phyloP scores from a whole-genome alignment of 1,140 invertebrate genomes.

The Pseudobourletiella spinata region DNA sequence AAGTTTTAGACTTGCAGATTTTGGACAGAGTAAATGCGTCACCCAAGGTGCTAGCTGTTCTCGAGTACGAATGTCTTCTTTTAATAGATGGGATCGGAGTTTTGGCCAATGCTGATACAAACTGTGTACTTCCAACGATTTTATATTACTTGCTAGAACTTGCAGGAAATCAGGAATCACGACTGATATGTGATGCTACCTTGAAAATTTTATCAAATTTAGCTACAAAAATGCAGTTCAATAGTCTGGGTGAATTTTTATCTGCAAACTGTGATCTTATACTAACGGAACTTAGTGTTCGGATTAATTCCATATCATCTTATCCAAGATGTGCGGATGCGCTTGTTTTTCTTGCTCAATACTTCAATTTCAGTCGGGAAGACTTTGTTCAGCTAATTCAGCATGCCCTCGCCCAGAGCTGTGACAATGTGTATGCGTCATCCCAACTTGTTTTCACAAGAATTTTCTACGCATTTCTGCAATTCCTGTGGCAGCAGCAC shows the following conservation, averaged over 20 bases:
- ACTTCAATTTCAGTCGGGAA: constrained; percentile 30
- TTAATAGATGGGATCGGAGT: constrained; percentile 21
- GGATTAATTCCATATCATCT: constrained; percentile 11
- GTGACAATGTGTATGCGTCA: constrained; percentile 14
- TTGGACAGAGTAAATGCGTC: not conserved
- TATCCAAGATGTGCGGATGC: constrained; percentile 22
- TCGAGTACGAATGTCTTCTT: not conserved
- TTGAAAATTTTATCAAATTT: not conserved
- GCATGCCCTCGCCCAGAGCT: constrained; percentile 20
- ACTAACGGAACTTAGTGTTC: constrained; percentile 24
- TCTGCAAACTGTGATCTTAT: constrained; percentile 19
- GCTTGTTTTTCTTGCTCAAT: constrained; percentile 24
- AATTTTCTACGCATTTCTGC: constrained; percentile 28
- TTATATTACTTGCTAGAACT: constrained; percentile 27
- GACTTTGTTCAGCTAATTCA: constrained; percentile 21
- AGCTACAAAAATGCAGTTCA: not conserved
- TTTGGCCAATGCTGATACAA: constrained; percentile 7
- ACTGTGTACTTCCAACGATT: constrained; percentile 15
- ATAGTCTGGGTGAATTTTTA: not conserved
- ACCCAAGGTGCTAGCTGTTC: not conserved
- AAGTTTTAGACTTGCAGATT: not conserved
- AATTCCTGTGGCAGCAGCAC: constrained; percentile 12
- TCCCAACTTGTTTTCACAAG: constrained; percentile 15
- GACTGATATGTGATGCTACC: not conserved
- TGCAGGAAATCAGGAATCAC: constrained; percentile 19